Base-by-base conservation (phyloP, 1,140 invertebrate genomes). In the Lysiphlebus fabarum region DNA sequence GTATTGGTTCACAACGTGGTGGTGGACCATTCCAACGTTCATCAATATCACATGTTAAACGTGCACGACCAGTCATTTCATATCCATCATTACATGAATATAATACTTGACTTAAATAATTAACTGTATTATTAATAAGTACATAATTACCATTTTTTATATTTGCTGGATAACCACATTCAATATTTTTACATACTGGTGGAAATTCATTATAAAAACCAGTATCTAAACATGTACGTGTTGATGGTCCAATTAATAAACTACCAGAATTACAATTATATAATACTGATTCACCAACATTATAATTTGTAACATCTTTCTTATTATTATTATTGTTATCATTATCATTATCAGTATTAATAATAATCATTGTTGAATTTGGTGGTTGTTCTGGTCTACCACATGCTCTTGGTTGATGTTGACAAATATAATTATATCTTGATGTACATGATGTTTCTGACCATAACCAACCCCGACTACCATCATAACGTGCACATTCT, bases 191-290 rank as follows among this genome's bases (percentile, higher is more conserved):
- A 76, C 93, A 96, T 40, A 93, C 90, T 5, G 93, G 93, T 34
- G 93, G 91, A 71, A 94, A 95, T 75, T 95, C 93, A 65, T 92
- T 92, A 72, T 95, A 96, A 78, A 96, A 95, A 61, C 94, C 93
- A 10, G 91, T 95, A 57, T 93, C 88, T 7, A 95, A 81, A 68
- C 93, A 96, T 14, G 89, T 91, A 67, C 94, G 82, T 7, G 84
- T 85, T 0, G 87, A 83, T 0, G 93, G 93, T 5, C 93, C 93
- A 33, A 95, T 90, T 0, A 95, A 81, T 33, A 95, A 78, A 69
- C 93, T 92, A 6, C 93, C 93, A 26, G 87, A 83, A 71, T 92
- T 90, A 68, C 93, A 96, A 45, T 83, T 82, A 77, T 96, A 95
- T 66, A 94, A 89, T 26, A 96, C 88, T n/a, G 83, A 84, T 1